Percentiles rank a stretch among this genome's conserved stretches.
Conservation (phyloP, 2,888 invertebrate species). For the Lysandra bellargus region DNA sequence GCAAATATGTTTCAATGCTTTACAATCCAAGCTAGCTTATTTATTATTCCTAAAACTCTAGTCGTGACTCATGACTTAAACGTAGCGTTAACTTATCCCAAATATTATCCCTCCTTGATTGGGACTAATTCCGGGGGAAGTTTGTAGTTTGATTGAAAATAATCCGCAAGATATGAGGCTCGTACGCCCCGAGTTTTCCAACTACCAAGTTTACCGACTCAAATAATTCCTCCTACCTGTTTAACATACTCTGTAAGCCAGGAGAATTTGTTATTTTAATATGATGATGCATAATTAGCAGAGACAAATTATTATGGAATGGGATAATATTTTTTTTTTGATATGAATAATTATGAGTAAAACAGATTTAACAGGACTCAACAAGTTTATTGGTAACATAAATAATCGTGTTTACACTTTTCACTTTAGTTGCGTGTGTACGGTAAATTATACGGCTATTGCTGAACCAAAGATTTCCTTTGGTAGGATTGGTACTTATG, state of each 20-base stretch:
- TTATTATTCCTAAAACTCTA: neutral
- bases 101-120: neutral
- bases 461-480: too few species aligned
- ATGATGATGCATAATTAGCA: neutral
- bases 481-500: too few species aligned
- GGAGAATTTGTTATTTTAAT: neutral
- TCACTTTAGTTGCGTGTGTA: too few species aligned
- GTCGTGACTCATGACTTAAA: neutral
- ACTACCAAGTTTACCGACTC: neutral
- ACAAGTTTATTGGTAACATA: neutral
- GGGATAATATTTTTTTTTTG: neutral
- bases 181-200: neutral
- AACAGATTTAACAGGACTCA: neutral
- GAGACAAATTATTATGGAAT: neutral
- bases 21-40: neutral
- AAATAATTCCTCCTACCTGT: neutral
- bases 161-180: conserved; percentile 10
- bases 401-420: too few species aligned
- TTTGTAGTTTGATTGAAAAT: conserved; percentile 22
- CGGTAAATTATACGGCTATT: too few species aligned
- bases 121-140: neutral
- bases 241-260: neutral
- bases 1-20: neutral
- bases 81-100: neutral
- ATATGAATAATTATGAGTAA: neutral